These are phyloP conservation scores for Stenoptilia bipunctidactyla DNA, from an alignment of 2,888 invertebrate genomes.

Conservation along the genomic window DNA sequence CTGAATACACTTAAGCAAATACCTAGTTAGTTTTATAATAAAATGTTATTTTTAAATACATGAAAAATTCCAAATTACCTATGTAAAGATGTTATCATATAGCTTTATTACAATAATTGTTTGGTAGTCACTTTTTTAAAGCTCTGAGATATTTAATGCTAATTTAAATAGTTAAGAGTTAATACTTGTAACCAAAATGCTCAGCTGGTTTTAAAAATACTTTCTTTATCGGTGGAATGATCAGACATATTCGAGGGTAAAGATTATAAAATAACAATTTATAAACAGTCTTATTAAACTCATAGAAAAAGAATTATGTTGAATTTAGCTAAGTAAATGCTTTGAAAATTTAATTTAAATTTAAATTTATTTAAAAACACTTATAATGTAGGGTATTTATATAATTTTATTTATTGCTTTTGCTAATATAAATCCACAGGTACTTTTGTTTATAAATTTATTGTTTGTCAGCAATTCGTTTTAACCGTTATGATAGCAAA, in stretches of 20 bases:
- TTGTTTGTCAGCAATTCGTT: not conserved
- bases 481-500: not conserved
- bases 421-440: constrained; percentile 1
- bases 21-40: constrained; percentile 7
- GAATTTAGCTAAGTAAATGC: not conserved
- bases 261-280: constrained; percentile 33
- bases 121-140: constrained; percentile 27
- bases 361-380: not conserved
- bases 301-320: constrained; percentile 24
- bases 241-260: constrained; percentile 49
- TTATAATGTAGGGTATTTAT: not conserved
- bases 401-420: not conserved
- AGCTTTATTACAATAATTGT: constrained; percentile 6
- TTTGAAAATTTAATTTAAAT: too few species aligned
- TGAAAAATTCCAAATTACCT: constrained; percentile 14
- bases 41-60: constrained; percentile 8
- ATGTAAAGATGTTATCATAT: not conserved
- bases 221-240: constrained; percentile 60
- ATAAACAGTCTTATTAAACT: constrained; percentile 55
- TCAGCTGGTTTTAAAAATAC: constrained; percentile 44
- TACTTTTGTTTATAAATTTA: not conserved
- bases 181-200: constrained; percentile 39
- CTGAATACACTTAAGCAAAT: constrained; percentile 2
- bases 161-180: constrained; percentile 26
- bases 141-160: constrained; percentile 30